Evolutionary conservation across 2,113 vertebrate species (phyloP).

Genomic region (Pedionomus torquatus): DNA sequence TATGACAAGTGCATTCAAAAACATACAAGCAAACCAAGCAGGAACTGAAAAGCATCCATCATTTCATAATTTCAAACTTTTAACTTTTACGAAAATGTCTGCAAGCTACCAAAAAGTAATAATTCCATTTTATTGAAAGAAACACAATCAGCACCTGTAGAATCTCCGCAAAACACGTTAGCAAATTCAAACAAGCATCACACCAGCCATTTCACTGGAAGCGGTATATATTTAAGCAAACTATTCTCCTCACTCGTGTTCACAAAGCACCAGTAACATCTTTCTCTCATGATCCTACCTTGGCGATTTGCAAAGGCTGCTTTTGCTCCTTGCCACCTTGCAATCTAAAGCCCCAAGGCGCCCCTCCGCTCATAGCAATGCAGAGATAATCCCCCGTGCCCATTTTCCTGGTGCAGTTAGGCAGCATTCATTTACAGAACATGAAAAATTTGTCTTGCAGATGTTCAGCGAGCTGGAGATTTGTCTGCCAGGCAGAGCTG

Average conservation of each 20-base stretch:
- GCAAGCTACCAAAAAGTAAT: neutral
- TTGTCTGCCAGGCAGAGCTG: conserved; percentile 24
- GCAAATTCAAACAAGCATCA: neutral
- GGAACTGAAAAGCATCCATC: neutral
- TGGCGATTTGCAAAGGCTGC: conserved; percentile 84
- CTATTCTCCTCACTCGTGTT: neutral
- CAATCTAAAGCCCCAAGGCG: conserved; percentile 94
- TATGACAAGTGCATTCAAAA: neutral
- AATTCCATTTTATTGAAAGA: neutral
- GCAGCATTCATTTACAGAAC: conserved; percentile 52
- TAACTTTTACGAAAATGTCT: neutral
- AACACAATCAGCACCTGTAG: neutral
- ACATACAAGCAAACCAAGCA: neutral
- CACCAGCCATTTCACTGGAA: neutral
- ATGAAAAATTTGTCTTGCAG: conserved; percentile 5
- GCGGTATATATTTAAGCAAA: neutral
- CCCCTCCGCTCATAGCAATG: conserved; percentile 88
- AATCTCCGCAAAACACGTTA: neutral
- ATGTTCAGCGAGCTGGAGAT: conserved; percentile 19
- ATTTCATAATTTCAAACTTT: neutral
- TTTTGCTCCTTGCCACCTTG: conserved; percentile 85
- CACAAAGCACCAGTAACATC: neutral
- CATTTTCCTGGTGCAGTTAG: conserved; percentile 77
- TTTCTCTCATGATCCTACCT: conserved; percentile 79
- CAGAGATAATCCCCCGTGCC: conserved; percentile 92